Percentiles rank a stretch among this genome's conserved stretches.
Evolutionary conservation across 2,113 vertebrate genomes (phyloP).

Genomic region (Pavo muticus): DNA sequence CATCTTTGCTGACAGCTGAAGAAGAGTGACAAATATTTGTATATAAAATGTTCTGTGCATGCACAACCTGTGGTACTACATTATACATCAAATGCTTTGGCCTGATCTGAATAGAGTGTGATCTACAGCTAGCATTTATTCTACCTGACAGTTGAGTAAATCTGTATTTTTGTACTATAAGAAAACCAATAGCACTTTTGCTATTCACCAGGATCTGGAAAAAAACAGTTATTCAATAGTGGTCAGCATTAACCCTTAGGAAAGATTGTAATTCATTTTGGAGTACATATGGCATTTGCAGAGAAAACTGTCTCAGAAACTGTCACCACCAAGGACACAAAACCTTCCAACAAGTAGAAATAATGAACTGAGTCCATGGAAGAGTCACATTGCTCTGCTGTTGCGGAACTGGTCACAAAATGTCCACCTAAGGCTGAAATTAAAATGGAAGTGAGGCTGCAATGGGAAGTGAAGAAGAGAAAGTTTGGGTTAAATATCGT

Average conservation of each 20-base stretch:
- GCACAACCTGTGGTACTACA: background rate
- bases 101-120: background rate
- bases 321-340: background rate
- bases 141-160: constrained; percentile 17
- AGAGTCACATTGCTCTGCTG: background rate
- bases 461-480: background rate
- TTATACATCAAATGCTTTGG: background rate
- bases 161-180: background rate
- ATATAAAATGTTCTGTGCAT: background rate
- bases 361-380: background rate
- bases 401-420: background rate
- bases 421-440: fast-evolving
- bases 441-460: background rate
- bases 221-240: background rate
- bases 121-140: background rate
- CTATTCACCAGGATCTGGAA: background rate
- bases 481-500: background rate
- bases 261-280: background rate
- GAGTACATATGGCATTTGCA: background rate
- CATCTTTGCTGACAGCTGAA: constrained; percentile 26
- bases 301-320: background rate
- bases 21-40: background rate
- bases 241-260: background rate
- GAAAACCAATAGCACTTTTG: background rate
- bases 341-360: background rate